Evolutionary conservation across 1,140 invertebrate species (phyloP).

Genomic region (Trypoxylus dichotomus): DNA sequence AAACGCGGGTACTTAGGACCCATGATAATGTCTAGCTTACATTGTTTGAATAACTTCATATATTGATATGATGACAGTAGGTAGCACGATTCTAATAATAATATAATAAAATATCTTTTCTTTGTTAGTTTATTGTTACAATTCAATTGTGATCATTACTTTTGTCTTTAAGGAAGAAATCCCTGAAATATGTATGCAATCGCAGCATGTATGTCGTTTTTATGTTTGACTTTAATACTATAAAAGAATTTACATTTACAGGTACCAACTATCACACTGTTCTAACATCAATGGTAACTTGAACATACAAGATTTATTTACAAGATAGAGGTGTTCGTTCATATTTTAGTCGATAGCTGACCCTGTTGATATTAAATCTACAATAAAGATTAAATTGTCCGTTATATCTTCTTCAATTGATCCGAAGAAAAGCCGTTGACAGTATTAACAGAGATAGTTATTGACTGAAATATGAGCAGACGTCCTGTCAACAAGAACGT

Average conservation of each 20-base stretch:
- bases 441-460: too few relatives aligned
- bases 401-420: too few relatives aligned
- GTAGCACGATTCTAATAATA: not conserved
- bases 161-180: slow-evolving; percentile 3
- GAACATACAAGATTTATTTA: slow-evolving; percentile 31
- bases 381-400: too few relatives aligned
- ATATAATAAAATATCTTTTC: slow-evolving; percentile 15
- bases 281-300: slow-evolving; percentile 43
- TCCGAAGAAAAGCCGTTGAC: too few relatives aligned
- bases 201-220: not conserved
- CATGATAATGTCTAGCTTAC: not conserved
- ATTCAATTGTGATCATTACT: not conserved
- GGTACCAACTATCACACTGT: slow-evolving; percentile 46
- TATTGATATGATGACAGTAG: slow-evolving; percentile 11
- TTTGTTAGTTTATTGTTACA: slow-evolving; percentile 14
- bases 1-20: not conserved
- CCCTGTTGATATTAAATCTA: too few relatives aligned
- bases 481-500: not conserved
- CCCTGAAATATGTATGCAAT: slow-evolving; percentile 5
- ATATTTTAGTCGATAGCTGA: too few relatives aligned
- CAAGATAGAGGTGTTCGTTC: not conserved
- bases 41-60: not conserved
- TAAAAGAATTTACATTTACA: slow-evolving; percentile 38
- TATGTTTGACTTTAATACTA: slow-evolving; percentile 31
- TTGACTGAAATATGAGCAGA: too few relatives aligned